These are phyloP conservation scores for Andricus quercusramuli DNA, from an alignment of 2,888 invertebrate species.

Conservation along the genomic window DNA sequence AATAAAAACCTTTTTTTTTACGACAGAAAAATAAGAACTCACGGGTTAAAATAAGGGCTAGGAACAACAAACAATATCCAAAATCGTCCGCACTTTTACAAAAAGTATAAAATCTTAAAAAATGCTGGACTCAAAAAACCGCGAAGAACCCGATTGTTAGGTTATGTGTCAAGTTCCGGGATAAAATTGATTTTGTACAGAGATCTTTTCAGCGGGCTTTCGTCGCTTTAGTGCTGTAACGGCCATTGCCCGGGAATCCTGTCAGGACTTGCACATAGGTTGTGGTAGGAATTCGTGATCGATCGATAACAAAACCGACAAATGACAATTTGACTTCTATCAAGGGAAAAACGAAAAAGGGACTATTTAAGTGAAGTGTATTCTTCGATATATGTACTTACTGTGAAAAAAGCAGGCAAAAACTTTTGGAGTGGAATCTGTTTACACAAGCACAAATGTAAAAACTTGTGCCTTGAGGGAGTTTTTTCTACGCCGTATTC, in stretches of 20 bases:
- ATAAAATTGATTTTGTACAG: background rate
- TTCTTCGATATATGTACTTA: background rate
- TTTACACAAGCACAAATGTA: background rate
- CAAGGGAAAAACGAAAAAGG: background rate
- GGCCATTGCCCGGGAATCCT: slow-evolving; percentile 5
- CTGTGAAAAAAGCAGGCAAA: slow-evolving; percentile 14
- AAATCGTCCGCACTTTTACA: background rate
- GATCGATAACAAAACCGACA: background rate
- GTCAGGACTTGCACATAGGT: background rate
- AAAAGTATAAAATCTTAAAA: background rate
- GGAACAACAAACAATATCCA: background rate
- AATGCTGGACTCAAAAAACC: background rate
- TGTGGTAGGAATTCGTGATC: background rate
- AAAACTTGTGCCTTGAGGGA: background rate
- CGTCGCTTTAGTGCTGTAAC: background rate
- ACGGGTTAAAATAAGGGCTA: background rate
- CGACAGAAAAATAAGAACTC: background rate
- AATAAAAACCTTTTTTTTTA: background rate
- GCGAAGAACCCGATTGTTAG: background rate
- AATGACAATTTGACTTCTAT: background rate
- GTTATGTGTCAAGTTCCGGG: background rate
- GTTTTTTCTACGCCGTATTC: background rate
- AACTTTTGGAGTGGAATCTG: background rate
- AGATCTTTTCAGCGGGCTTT: background rate
- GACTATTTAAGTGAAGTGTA: background rate